Evolutionary conservation across 2,888 invertebrate genomes (phyloP), one percentile per base, ranked within the genome.

Genomic region (Copidosoma aretas): DNA sequence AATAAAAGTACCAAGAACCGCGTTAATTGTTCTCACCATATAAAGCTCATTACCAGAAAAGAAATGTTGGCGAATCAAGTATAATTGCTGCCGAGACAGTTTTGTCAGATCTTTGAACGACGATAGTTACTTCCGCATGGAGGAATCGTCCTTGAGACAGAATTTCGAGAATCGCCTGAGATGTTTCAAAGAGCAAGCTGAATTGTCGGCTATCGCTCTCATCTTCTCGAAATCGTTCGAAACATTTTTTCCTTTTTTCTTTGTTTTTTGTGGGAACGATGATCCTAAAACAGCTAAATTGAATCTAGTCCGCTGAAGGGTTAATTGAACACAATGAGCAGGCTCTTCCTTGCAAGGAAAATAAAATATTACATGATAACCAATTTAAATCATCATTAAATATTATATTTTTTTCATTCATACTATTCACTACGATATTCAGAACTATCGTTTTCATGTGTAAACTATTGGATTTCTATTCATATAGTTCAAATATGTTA

Each of bases 101-200:
- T 22, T 10, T 21, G 15, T 32, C 24, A 39, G 43, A 64, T 60
- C 49, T 61, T 63, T 57, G 25, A 56, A 56, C 60, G 8, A n/a
- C 12, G 66, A 64, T 57, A 43, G 51, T 65, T 67, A 64, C 65
- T 71, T 68, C 65, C 71, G 62, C 56, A 68, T 61, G 54, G 62
- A 54, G 1, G 41, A 21, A 68, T 68, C 56, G 62, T 21, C 71
- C 68, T 71, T 68, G 68, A 71, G 71, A 71, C 71, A 15, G 22
- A 68, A 68, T 71, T 71, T 71, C 56, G 60, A 24, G 71, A 71
- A 71, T 51, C 32, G 52, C 32, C 53, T 65, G 52, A 62, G 51
- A 68, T 62, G 56, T 68, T 57, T 62, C 51, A 57, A 60, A 65
- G 60, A 58, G 15, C 54, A 24, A 22, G 49, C 43, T 46, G 53